Evolutionary conservation across 1,140 invertebrate species (phyloP).

Genomic region (Drosophila ogumai): DNA sequence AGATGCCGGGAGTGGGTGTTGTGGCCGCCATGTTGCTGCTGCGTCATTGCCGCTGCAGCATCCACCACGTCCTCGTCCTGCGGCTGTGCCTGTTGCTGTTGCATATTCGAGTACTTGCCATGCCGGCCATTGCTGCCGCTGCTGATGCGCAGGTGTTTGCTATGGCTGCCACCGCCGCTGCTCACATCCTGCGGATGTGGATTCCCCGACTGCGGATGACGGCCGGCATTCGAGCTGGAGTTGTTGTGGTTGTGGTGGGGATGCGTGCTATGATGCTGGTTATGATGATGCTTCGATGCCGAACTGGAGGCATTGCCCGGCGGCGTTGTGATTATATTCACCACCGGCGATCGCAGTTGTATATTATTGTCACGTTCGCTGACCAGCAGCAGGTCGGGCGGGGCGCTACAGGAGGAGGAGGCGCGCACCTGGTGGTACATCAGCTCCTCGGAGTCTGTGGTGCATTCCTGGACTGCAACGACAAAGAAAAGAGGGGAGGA

Average conservation of each 20-base stretch:
- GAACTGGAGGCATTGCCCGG: conserved; percentile 61
- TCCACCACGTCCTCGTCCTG: conserved; percentile 69
- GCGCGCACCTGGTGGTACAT: conserved; percentile 85
- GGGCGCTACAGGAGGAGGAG: conserved; percentile 83
- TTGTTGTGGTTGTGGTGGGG: conserved; percentile 40
- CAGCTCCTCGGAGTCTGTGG: conserved; percentile 84
- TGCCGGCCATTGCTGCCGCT: conserved; percentile 65
- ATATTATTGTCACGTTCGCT: conserved; percentile 85
- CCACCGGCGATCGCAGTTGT: conserved; percentile 76
- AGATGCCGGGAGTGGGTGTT: conserved; percentile 65
- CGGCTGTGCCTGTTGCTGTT: conserved; percentile 39
- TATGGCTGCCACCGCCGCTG: conserved; percentile 63
- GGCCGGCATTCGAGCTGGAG: conserved; percentile 19
- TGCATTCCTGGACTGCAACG: conserved; percentile 83
- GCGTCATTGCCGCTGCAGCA: conserved; percentile 58
- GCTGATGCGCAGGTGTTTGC: conserved; percentile 74
- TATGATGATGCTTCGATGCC: conserved; percentile 35
- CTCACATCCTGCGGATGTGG: conserved; percentile 54
- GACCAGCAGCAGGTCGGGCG: conserved; percentile 82
- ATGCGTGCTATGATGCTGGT: conserved; percentile 33
- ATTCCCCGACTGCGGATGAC: conserved; percentile 28
- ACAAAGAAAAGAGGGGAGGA: conserved; percentile 2
- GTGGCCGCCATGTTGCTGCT: conserved; percentile 29
- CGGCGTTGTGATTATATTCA: conserved; percentile 81
- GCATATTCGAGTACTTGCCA: conserved; percentile 73